These are phyloP conservation scores for Dynastes grantii DNA, from an alignment of 2,888 invertebrate species.

Conservation along the genomic window DNA sequence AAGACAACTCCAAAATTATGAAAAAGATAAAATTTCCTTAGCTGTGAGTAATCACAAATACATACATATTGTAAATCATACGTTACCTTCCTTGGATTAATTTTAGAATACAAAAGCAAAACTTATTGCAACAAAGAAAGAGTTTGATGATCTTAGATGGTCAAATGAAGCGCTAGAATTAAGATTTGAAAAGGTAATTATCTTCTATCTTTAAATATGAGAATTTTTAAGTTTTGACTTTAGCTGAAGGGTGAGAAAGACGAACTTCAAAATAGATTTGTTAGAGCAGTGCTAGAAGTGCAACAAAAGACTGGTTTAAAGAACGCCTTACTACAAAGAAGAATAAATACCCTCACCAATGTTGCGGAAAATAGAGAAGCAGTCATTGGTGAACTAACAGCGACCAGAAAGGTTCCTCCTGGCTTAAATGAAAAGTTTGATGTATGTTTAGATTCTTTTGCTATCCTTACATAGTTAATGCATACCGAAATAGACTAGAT, in stretches of 20 bases:
- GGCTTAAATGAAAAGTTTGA: constrained; percentile 74
- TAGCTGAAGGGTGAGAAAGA: constrained; percentile 81
- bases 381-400: constrained; percentile 79
- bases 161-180: constrained; percentile 82
- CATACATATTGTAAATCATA: neutral
- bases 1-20: constrained; percentile 87
- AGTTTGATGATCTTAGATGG: constrained; percentile 77
- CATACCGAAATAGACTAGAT: no score
- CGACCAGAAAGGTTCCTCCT: constrained; percentile 67
- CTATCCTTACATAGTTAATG: no score
- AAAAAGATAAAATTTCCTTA: constrained; percentile 86
- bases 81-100: neutral
- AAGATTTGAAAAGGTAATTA: constrained; percentile 79
- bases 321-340: constrained; percentile 86
- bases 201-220: neutral
- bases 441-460: constrained; percentile 67
- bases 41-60: constrained; percentile 65
- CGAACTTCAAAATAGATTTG: constrained; percentile 84
- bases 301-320: constrained; percentile 90
- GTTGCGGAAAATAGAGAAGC: constrained; percentile 81
- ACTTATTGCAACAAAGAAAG: constrained; percentile 70
- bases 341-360: constrained; percentile 78
- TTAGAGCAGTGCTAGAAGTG: constrained; percentile 87
- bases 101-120: constrained; percentile 74
- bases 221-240: constrained; percentile 29